Percentiles rank a stretch among this genome's conserved stretches.
Conservation (phyloP, 2,797 vertebrate species). For the Denticeps clupeoides region DNA sequence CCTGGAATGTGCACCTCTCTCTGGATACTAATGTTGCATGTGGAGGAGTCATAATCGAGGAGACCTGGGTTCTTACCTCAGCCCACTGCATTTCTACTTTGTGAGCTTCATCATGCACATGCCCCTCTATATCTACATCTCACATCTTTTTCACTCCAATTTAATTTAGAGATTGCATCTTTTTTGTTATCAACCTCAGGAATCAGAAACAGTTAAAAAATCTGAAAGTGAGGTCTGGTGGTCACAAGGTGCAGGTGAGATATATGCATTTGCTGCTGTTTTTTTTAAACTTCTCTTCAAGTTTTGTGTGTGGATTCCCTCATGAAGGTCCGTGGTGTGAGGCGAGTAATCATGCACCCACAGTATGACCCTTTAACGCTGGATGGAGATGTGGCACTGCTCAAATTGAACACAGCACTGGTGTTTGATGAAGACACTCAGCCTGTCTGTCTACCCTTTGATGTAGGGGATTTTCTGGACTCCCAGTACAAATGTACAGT, state of each 20-base stretch:
- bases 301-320: conserved; percentile 6
- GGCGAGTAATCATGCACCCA: conserved; percentile 33
- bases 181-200: no score
- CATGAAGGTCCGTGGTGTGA: conserved; percentile 33
- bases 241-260: no score
- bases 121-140: neutral
- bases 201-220: no score
- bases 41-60: conserved; percentile 24
- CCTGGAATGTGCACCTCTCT: conserved; percentile 39
- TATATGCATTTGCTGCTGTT: neutral
- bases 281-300: neutral
- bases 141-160: neutral
- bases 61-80: conserved; percentile 32
- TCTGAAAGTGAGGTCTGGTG: no score
- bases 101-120: no score
- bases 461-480: conserved; percentile 26
- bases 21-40: conserved; percentile 21
- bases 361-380: conserved; percentile 35
- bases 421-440: conserved; percentile 24
- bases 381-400: conserved; percentile 35
- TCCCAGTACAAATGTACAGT: conserved; percentile 23
- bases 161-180: neutral
- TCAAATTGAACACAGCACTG: conserved; percentile 27
- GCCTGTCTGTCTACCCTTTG: conserved; percentile 26
- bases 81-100: conserved; percentile 39